Base-by-base conservation (phyloP, 2,888 invertebrate genomes). In the Macaria liturata region DNA sequence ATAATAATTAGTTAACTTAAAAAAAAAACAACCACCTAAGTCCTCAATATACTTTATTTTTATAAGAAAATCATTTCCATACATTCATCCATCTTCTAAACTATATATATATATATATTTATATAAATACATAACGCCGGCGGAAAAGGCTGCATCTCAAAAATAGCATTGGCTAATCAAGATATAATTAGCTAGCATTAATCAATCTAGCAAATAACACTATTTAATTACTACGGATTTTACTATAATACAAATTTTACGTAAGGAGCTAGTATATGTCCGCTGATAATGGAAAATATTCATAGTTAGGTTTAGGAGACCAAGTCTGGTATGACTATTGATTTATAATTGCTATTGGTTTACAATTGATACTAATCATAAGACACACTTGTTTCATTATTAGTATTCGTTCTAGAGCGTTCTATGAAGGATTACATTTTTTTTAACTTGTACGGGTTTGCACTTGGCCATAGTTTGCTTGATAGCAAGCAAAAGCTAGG, bases 131-230 rank as follows among this genome's bases (percentile, higher is more conserved):
- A 86, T 81, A 37, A 83, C 79, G 78, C 80, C 74, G 76, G 71
- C 78, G 81, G 85, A 88, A 83, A 83, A 86, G 81, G 87, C 85
- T 87, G 84, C 84, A 85, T 86, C 88, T 88, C 85, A 84, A 89
- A 89, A 88, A 89, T 90, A 91, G 90, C 90, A 90, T 91, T 88
- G 85, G 88, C 90, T 90, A 89, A 88, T 86, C 81, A 84, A 78
- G 84, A 87, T 6, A 20, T 82, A 88, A 86, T 89, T 83, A 88
- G 89, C 89, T 91, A 91, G 88, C 86, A 84, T 81, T 85, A 84
- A 37, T 37, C 42, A 42, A 8, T 8, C 34, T 37, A 37, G 34
- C 34, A 37, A 37, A 80, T 77, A 77, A 87, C 77, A 79, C 81
- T 80, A 83, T 84, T 85, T 77, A 81, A 80, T 83, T 83, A 83